Base-by-base conservation (phyloP, 2,797 vertebrate genomes). In the Cynodonichthys magdalenae region DNA sequence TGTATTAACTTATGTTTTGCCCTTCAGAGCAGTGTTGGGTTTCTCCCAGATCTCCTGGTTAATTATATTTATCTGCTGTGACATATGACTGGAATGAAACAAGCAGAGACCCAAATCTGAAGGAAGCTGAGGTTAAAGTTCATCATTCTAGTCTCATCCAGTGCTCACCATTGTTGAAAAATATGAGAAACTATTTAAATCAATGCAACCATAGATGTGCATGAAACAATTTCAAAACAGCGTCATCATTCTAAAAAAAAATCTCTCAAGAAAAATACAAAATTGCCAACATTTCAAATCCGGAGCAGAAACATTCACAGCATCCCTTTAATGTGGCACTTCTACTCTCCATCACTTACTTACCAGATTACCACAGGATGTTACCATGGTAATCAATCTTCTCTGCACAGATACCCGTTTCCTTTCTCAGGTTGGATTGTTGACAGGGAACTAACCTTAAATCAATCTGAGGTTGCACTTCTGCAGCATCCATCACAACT, bases 381-480 rank as follows among this genome's bases (percentile, higher is more conserved):
- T 79, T 74, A 58, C 67, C 36, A 46, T 50, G 39, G 60, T 36
- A 47, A 83, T 80, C 71, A 65, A 79, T 82, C 70, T 59, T 60
- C 41, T 47, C 70, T 69, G 55, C 62, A 47, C 51, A 5, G 42
- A 53, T 63, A 50, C 72, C 71, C 27, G 74, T 66, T 74, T 76
- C 75, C 63, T 70, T 71, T 75, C 71, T 67, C 63, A 60, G 50
- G 63, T 67, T 65, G 69, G 54, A 48, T 61, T 61, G 74, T 56
- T 80, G 85, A 87, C 81, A 69, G 80, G 65, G 65, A 79, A 61
- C 65, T 73, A 53, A 81, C 77, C 34, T 41, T 56, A 78, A 81
- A 86, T 87, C 80, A 85, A 72, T 85, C 79, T 74, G 61, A 68
- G 62, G 61, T 61, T 74, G 68, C 59, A 58, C 53, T 67, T 51